A percentile compares a stretch with the other conserved stretches of the same genome.
phyloP scores from a whole-genome alignment of 2,888 invertebrate genomes.

The Hofmannophila pseudospretella region DNA sequence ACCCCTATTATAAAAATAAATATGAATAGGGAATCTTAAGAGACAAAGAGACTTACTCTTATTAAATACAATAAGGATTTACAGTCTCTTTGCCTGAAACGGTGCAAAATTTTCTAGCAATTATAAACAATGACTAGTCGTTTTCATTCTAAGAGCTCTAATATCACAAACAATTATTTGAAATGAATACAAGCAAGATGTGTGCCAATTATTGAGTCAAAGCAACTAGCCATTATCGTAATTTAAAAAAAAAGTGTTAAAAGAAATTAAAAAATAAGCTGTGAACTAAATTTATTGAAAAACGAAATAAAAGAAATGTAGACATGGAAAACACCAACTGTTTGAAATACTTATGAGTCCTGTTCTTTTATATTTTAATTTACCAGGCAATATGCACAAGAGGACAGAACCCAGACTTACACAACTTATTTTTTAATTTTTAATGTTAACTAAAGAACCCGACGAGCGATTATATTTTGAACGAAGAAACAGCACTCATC shows the following conservation, averaged over 20 bases:
- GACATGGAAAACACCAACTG: slow-evolving; percentile 31
- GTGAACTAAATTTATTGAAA: slow-evolving; percentile 52
- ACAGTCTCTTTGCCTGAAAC: slow-evolving; percentile 17
- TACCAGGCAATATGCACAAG: slow-evolving; percentile 9
- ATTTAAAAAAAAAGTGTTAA: slow-evolving; percentile 50
- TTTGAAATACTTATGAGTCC: slow-evolving; percentile 19
- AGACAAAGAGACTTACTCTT: slow-evolving; percentile 28
- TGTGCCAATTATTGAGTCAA: no score
- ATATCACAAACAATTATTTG: no score
- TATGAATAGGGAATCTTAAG: slow-evolving; percentile 37
- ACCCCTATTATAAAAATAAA: slow-evolving; percentile 35
- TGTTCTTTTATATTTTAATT: slow-evolving; percentile 18
- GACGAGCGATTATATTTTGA: slow-evolving; percentile 36
- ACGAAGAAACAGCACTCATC: slow-evolving; percentile 19
- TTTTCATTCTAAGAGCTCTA: not conserved
- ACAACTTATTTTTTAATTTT: slow-evolving; percentile 66
- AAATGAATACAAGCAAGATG: no score
- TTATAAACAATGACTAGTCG: slow-evolving; percentile 4
- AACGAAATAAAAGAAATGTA: slow-evolving; percentile 25
- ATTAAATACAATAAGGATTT: slow-evolving; percentile 11
- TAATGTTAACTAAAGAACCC: slow-evolving; percentile 55
- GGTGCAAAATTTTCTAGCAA: slow-evolving; percentile 27
- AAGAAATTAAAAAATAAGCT: slow-evolving; percentile 65
- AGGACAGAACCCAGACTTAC: slow-evolving; percentile 46
- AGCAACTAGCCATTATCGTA: slow-evolving; percentile 30